These are phyloP conservation scores for Ceratina australensis DNA, from an alignment of 1,140 invertebrate genomes.

Conservation along the genomic window DNA sequence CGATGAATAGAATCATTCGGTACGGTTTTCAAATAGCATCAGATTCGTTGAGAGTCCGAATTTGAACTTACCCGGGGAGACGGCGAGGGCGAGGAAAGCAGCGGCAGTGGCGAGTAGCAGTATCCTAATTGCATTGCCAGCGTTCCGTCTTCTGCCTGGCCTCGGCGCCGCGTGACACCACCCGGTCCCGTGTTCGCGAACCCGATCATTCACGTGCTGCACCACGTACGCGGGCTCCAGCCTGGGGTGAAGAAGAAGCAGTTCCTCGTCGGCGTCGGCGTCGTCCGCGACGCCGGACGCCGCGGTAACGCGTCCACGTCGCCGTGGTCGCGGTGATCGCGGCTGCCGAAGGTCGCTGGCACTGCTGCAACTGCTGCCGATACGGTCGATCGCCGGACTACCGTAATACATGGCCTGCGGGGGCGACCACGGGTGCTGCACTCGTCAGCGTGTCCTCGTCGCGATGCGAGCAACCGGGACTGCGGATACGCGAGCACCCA, in stretches of 20 bases:
- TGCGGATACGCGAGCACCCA: conserved; percentile 22
- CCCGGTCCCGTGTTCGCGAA: background rate
- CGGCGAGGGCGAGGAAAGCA: conserved; percentile 60
- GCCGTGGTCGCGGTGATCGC: conserved; percentile 47
- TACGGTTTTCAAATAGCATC: no score
- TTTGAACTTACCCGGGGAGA: conserved; percentile 56
- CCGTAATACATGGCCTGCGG: conserved; percentile 63
- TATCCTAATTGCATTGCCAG: conserved; percentile 57
- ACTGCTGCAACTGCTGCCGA: conserved; percentile 56
- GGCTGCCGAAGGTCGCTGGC: conserved; percentile 53
- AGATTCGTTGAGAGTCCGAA: background rate
- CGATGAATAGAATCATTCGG: no score
- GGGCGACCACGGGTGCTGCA: conserved; percentile 58
- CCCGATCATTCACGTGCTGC: conserved; percentile 33
- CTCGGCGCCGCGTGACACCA: conserved; percentile 45
- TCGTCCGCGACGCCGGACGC: conserved; percentile 43
- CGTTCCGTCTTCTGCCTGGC: conserved; percentile 56
- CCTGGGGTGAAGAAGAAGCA: background rate
- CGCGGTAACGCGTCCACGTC: conserved; percentile 37
- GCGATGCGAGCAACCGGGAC: conserved; percentile 34
- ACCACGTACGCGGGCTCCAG: conserved; percentile 53
- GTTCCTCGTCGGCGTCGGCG: conserved; percentile 51
- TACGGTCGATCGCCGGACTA: conserved; percentile 55
- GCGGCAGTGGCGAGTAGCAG: conserved; percentile 55
- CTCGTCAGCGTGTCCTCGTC: conserved; percentile 63